A percentile compares a stretch with the other conserved stretches of the same genome.
phyloP scores from a whole-genome alignment of 2,113 vertebrate genomes.

The Pelobates fuscus region DNA sequence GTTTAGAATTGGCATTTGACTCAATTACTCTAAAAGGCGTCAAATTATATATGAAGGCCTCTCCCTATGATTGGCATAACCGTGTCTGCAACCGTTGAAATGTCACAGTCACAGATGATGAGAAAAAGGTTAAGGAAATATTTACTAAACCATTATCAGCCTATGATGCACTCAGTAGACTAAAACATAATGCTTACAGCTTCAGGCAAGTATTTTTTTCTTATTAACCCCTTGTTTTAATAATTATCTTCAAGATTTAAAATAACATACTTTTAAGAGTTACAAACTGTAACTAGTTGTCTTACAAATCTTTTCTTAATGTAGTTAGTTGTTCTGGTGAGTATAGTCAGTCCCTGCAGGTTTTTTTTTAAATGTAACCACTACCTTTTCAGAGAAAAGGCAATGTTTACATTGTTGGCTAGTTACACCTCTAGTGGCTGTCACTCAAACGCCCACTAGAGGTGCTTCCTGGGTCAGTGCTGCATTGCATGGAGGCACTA shows the following conservation, averaged over 20 bases:
- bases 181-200: background rate
- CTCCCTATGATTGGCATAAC: conserved; percentile 1
- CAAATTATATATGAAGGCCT: conserved; percentile 21
- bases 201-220: background rate
- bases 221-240: background rate
- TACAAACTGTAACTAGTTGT: too few species aligned
- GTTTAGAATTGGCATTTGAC: conserved; percentile 39
- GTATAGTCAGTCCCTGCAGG: too few species aligned
- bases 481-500: too few species aligned
- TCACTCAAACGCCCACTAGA: too few species aligned
- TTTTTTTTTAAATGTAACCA: too few species aligned
- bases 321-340: too few species aligned
- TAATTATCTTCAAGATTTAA: background rate
- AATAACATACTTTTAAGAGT: too few species aligned
- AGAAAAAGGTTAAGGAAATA: background rate
- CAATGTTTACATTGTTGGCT: too few species aligned
- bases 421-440: too few species aligned
- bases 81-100: conserved; percentile 25
- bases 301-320: too few species aligned
- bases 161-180: background rate
- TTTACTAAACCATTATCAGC: conserved; percentile 11
- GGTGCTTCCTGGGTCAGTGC: too few species aligned
- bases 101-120: conserved; percentile 35
- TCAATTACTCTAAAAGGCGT: conserved; percentile 42
- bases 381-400: too few species aligned